Evolutionary conservation across 1,140 invertebrate genomes (phyloP), one percentile per base, ranked within the genome.

Genomic region (Drosophila subpulchrella): DNA sequence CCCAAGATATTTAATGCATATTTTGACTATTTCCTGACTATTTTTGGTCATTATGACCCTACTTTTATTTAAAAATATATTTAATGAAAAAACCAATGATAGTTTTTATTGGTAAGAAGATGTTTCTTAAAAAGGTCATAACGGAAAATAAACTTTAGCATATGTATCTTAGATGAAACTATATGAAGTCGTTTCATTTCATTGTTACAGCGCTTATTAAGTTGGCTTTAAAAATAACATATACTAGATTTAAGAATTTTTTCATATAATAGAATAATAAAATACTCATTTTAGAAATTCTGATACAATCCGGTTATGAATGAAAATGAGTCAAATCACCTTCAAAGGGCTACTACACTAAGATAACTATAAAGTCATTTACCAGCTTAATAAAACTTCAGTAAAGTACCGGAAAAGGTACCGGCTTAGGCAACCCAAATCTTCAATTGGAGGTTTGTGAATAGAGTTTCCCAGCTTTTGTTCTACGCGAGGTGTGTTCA

Each of bases 401-500:
- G n/a, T 17, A 12, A 66, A 41, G 15, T 15, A 50, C 63, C 57
- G 58, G 63, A 62, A 67, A 50, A 42, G 39, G 17, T 62, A 42
- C n/a, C 34, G 51, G 0, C 12, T 8, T 39, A 11, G 7, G 4
- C 20, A 2, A 17, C 38, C 24, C 15, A 27, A 50, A 42, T 50
- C 46, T 67, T 41, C 24, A 8, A 36, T 32, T 30, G 24, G 11
- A 24, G 58, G 10, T 32, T 30, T 39, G 38, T 34, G n/a, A 44
- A 54, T 27, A 27, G n/a, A 41, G 36, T 68, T 68, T 67, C 48
- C 48, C 51, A 58, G 51, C 65, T 48, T 30, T 58, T 71, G 24
- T 71, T 41, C 15, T 24, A 10, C 55, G 36, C 20, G 15, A 71
- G 51, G 65, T 50, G 67, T 71, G 67, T 36, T 50, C 51, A 71